Percentiles rank a stretch among this genome's conserved stretches.
These are phyloP conservation scores for Platyscapa corneri DNA, from an alignment of 1,140 invertebrate species.

Conservation along the genomic window DNA sequence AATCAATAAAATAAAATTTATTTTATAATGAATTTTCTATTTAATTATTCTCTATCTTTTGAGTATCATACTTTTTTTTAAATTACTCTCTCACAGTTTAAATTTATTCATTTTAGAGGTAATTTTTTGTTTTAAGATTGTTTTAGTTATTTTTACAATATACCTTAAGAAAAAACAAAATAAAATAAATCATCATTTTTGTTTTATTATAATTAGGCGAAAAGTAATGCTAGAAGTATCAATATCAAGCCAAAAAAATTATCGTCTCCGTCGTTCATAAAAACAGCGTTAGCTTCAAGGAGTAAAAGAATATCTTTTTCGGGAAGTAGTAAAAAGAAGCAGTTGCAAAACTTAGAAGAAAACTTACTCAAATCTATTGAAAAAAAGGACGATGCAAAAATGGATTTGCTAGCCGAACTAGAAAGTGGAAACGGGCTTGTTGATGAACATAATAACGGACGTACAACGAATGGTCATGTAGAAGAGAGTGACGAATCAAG, in stretches of 20 bases:
- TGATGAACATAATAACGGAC: slow-evolving; percentile 65
- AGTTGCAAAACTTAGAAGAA: slow-evolving; percentile 27
- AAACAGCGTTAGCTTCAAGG: slow-evolving; percentile 76
- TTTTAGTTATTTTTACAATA: no score
- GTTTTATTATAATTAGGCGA: not conserved
- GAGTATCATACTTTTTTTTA: no score
- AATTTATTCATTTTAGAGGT: not conserved
- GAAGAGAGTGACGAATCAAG: slow-evolving; percentile 74
- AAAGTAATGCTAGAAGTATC: slow-evolving; percentile 20
- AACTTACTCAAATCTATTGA: slow-evolving; percentile 12
- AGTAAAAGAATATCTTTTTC: slow-evolving; percentile 65
- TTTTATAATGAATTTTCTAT: no score
- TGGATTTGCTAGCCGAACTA: slow-evolving; percentile 25
- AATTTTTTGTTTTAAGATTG: not conserved
- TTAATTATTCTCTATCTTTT: no score
- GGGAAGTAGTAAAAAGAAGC: slow-evolving; percentile 41
- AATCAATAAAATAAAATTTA: no score
- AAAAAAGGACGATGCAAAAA: slow-evolving; percentile 14
- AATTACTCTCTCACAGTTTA: no score
- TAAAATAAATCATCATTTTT: not conserved
- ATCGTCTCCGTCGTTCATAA: slow-evolving; percentile 80
- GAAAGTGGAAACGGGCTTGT: not conserved
- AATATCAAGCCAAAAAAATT: slow-evolving; percentile 64
- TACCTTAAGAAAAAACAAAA: no score
- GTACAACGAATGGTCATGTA: slow-evolving; percentile 63